A percentile compares a stretch with the other conserved stretches of the same genome.
Conservation (phyloP, 2,888 invertebrate genomes). For the Anticlea derivata region DNA sequence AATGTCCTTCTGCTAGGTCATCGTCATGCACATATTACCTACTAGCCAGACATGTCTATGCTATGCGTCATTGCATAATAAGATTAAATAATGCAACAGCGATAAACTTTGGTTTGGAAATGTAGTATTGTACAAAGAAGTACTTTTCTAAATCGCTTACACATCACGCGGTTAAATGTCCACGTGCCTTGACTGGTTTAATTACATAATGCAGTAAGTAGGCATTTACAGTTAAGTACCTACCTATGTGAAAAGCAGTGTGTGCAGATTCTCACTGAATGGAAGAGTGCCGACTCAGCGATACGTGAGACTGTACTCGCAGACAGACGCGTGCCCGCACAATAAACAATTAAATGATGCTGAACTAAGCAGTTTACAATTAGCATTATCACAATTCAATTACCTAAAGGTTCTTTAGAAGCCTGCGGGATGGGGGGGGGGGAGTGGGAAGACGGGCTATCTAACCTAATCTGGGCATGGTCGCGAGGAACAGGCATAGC, state of each 20-base stretch:
- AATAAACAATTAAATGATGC: not conserved
- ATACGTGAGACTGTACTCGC: constrained; percentile 15
- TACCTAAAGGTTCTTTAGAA: no score
- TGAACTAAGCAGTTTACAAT: not conserved
- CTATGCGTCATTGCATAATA: no score
- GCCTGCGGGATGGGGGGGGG: no score
- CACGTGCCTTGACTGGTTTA: not conserved
- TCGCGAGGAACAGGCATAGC: no score
- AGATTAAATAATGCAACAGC: no score
- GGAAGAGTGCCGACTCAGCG: constrained; percentile 11
- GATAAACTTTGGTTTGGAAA: no score
- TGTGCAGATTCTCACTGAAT: constrained; percentile 16
- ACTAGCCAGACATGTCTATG: no score
- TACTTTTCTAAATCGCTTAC: not conserved
- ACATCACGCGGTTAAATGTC: not conserved
- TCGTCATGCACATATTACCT: no score
- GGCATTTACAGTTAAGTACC: not conserved
- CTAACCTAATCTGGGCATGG: no score
- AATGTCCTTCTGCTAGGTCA: no score
- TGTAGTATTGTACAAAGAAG: no score
- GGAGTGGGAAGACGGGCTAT: no score
- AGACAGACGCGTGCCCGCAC: not conserved
- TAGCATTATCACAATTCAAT: not conserved
- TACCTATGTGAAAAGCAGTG: constrained; percentile 5
- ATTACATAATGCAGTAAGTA: not conserved